Conservation (phyloP, 1,140 invertebrate species). For the Archegozetes longisetosus region DNA sequence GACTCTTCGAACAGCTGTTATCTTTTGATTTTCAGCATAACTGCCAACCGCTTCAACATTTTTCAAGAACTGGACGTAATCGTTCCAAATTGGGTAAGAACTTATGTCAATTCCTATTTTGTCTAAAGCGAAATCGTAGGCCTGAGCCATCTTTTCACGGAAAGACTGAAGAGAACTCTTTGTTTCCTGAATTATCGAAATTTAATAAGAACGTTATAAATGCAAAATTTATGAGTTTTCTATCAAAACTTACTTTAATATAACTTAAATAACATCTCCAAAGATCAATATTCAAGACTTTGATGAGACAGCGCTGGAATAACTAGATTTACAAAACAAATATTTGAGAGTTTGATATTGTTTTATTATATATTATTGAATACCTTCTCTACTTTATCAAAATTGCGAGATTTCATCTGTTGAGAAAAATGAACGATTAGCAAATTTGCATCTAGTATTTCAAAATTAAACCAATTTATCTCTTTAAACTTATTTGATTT, state of each 20-base stretch:
- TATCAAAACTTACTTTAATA: slow-evolving; percentile 45
- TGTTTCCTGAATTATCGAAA: slow-evolving; percentile 44
- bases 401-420: slow-evolving; percentile 84
- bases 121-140: slow-evolving; percentile 96
- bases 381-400: slow-evolving; percentile 96
- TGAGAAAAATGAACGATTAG: slow-evolving; percentile 29
- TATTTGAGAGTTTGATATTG: too few species aligned
- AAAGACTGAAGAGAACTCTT: slow-evolving; percentile 73
- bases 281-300: slow-evolving; percentile 87
- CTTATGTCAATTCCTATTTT: slow-evolving; percentile 97
- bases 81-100: slow-evolving; percentile 89
- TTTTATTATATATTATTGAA: too few species aligned
- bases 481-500: too few species aligned
- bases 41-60: slow-evolving; percentile 91
- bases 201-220: neutral
- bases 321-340: slow-evolving; percentile 43
- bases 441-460: too few species aligned
- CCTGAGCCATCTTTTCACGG: slow-evolving; percentile 98
- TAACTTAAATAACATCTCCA: slow-evolving; percentile 97
- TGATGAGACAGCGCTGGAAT: slow-evolving; percentile 93
- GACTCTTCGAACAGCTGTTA: slow-evolving; percentile 89
- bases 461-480: too few species aligned
- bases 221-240: neutral
- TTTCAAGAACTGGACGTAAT: slow-evolving; percentile 96
- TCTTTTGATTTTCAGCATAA: slow-evolving; percentile 98